Percentiles rank a stretch among this genome's conserved stretches.
Conservation (phyloP, 2,113 vertebrate species). For the Nyctereutes procyonoides region DNA sequence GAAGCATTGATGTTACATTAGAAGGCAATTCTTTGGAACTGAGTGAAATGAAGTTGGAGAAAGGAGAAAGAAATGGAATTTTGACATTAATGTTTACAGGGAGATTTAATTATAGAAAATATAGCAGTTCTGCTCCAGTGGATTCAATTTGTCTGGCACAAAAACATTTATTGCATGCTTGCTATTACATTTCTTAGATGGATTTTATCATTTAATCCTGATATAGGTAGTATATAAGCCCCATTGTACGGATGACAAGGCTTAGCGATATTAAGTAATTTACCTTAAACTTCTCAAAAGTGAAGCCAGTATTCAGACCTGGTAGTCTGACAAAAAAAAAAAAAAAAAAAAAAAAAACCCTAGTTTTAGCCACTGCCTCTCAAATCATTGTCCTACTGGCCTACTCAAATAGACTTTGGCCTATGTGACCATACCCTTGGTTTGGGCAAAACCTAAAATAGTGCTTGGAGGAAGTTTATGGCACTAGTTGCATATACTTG, state of each 20-base stretch:
- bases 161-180: background rate
- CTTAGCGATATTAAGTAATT: background rate
- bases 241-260: background rate
- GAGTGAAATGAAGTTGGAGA: background rate
- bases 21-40: background rate
- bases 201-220: constrained; percentile 5
- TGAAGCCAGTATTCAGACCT: background rate
- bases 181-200: background rate
- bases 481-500: background rate
- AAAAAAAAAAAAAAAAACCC: background rate
- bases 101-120: background rate
- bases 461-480: background rate
- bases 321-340: background rate
- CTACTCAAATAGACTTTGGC: background rate
- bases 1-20: background rate
- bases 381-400: background rate
- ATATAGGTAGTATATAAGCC: background rate
- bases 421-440: background rate
- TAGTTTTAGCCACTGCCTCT: background rate
- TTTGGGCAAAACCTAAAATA: constrained; percentile 1
- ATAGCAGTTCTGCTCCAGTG: background rate
- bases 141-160: background rate
- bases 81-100: background rate
- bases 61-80: background rate
- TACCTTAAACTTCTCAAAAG: background rate